Percentiles rank a stretch among this genome's conserved stretches.
Evolutionary conservation across 2,797 vertebrate genomes (phyloP).

Genomic region (Poeciliopsis turneri): DNA sequence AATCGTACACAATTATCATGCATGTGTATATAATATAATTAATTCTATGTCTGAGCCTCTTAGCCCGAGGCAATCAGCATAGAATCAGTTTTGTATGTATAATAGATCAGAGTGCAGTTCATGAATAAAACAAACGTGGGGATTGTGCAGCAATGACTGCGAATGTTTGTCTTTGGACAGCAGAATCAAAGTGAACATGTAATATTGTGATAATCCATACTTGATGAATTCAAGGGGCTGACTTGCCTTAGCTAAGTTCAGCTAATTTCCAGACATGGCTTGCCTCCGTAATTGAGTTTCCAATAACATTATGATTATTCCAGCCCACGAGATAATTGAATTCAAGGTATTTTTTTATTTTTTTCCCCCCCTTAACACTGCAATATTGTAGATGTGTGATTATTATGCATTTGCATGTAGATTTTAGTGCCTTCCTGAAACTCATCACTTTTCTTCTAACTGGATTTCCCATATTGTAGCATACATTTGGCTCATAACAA

Average conservation of each 20-base stretch:
- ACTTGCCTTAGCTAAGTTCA: slow-evolving; percentile 98
- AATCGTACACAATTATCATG: slow-evolving; percentile 98
- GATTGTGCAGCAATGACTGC: slow-evolving; percentile 92
- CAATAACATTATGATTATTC: slow-evolving; percentile 99
- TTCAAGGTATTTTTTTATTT: slow-evolving; percentile 92
- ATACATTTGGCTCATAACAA: slow-evolving; percentile 93
- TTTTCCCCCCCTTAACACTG: slow-evolving; percentile 85
- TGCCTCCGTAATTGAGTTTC: slow-evolving; percentile 99
- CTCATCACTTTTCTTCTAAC: slow-evolving; percentile 98
- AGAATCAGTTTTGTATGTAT: slow-evolving; percentile 99
- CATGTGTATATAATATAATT: slow-evolving; percentile 99
- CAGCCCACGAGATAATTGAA: slow-evolving; percentile 98
- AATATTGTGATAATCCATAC: slow-evolving; percentile 99
- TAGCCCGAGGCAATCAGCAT: slow-evolving; percentile 90
- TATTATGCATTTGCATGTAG: slow-evolving; percentile 98
- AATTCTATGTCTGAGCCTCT: slow-evolving; percentile 96
- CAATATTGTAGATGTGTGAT: slow-evolving; percentile 99
- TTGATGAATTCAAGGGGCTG: slow-evolving; percentile 99
- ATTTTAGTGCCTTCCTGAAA: slow-evolving; percentile 93
- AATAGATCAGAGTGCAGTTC: slow-evolving; percentile 99
- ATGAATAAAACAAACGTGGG: slow-evolving; percentile 99
- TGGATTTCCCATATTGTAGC: slow-evolving; percentile 99
- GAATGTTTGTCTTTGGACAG: slow-evolving; percentile 99
- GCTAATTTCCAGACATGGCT: slow-evolving; percentile 99
- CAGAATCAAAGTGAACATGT: slow-evolving; percentile 99